Evolutionary conservation across 2,888 invertebrate genomes (phyloP), one percentile per base, ranked within the genome.

Genomic region (Spicauda simplicius): DNA sequence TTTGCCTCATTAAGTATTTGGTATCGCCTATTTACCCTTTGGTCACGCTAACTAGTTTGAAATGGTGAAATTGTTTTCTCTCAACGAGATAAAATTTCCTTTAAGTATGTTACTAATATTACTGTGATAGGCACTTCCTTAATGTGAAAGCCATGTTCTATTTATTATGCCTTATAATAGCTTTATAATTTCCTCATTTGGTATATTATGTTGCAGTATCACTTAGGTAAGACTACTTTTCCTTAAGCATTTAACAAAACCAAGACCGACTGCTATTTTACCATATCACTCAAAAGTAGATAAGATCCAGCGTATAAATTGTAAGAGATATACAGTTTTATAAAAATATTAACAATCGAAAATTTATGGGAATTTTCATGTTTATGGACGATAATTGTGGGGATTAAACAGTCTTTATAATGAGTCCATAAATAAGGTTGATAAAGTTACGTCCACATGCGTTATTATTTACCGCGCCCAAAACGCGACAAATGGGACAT

Each of bases 351-450:
- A 45, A 45, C 45, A 45, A 5, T 0, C 11, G 45, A 45, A 45
- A 3, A 18, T 1, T 8, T 54, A 54, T 58, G 20, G 20, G 10
- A 60, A 14, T 37, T n/a, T 56, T 55, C 25, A 56, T 14, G n/a
- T 30, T 50, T 63, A 48, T 30, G 56, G 56, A 14, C 33, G 33
- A 33, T 30, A 64, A 57, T 64, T 37, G 50, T 37, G 30, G 19
- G 37, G 68, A 59, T 73, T 71, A 71, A 71, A 70, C 66, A 66
- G 68, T 58, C 66, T 69, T 71, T 62, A 82, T 88, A 90, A 90
- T 90, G 88, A 87, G 86, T 78, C 86, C 79, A 90, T 91, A 90
- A 90, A 91, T 91, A 86, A 88, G 77, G 78, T 76, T 83, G 89
- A 91, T 91, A 91, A 90, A 90, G 82, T 84, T 79, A 73, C 71